phyloP scores from a whole-genome alignment of 2,797 vertebrate genomes.

The Rhyacichthys aspro region DNA sequence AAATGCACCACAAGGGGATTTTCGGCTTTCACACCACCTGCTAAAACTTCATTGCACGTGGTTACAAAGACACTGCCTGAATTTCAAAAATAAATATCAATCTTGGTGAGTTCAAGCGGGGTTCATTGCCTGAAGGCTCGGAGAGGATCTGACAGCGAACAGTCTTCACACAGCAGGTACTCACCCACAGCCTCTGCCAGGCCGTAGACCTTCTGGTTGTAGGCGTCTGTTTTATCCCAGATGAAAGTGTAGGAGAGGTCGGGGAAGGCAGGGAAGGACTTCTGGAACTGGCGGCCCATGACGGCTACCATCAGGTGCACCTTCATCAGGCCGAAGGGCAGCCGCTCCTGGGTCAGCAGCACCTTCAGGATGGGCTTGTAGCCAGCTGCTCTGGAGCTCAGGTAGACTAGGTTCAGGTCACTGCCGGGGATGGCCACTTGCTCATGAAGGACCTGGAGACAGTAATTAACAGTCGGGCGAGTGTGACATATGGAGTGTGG shows the following conservation, averaged over 20 bases:
- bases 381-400: conserved; percentile 95
- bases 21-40: conserved; percentile 63
- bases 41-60: conserved; percentile 56
- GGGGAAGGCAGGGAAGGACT: conserved; percentile 96
- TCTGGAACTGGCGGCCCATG: conserved; percentile 96
- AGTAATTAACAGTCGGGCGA: conserved; percentile 68
- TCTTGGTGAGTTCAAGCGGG: conserved; percentile 54
- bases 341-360: conserved; percentile 91
- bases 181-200: conserved; percentile 95
- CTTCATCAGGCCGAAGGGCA: conserved; percentile 97
- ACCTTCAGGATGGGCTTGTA: conserved; percentile 98
- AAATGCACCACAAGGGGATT: conserved; percentile 64
- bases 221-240: conserved; percentile 99
- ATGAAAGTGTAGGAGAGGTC: conserved; percentile 97
- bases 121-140: conserved; percentile 54
- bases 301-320: conserved; percentile 99
- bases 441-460: conserved; percentile 92
- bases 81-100: conserved; percentile 58
- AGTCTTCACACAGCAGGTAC: conserved; percentile 64
- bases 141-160: conserved; percentile 32
- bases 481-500: conserved; percentile 52
- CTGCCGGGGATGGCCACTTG: conserved; percentile 95
- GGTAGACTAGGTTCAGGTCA: conserved; percentile 93
- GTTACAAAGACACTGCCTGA: conserved; percentile 48
- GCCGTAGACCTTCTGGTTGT: conserved; percentile 96